These are phyloP conservation scores for Coluber constrictor DNA, from an alignment of 2,797 vertebrate species.

Conservation along the genomic window DNA sequence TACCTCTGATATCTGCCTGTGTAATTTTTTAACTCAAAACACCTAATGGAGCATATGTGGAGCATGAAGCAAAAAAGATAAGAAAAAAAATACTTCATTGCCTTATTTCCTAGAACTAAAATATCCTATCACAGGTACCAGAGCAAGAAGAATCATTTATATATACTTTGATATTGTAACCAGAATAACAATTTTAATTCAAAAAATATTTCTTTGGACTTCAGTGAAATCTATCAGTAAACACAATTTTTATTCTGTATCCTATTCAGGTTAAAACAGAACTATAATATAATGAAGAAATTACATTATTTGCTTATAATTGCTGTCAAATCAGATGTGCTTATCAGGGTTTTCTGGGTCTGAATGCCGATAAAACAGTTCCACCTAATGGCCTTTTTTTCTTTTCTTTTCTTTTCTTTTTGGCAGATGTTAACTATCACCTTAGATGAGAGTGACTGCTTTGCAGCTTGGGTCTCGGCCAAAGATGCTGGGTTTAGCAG, in stretches of 20 bases:
- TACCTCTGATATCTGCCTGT: background rate
- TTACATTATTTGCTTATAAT: background rate
- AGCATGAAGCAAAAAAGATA: background rate
- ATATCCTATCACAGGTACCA: background rate
- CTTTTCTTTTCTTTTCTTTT: background rate
- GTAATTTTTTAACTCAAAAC: background rate
- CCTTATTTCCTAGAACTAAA: background rate
- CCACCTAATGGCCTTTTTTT: conserved; percentile 11
- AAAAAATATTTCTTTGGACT: background rate
- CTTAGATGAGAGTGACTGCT: conserved; percentile 96
- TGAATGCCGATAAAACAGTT: background rate
- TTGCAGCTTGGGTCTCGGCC: conserved; percentile 97
- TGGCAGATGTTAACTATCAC: conserved; percentile 97
- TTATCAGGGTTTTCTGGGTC: background rate
- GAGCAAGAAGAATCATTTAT: background rate
- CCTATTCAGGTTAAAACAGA: background rate
- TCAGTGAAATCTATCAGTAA: background rate
- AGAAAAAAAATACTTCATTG: background rate
- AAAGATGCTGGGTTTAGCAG: conserved; percentile 97
- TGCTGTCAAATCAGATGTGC: background rate
- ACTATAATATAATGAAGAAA: background rate
- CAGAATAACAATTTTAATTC: background rate
- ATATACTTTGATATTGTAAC: background rate
- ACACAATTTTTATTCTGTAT: background rate
- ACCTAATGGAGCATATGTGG: background rate